Evolutionary conservation across 2,797 vertebrate genomes (phyloP).

Genomic region (Rhincodon typus): DNA sequence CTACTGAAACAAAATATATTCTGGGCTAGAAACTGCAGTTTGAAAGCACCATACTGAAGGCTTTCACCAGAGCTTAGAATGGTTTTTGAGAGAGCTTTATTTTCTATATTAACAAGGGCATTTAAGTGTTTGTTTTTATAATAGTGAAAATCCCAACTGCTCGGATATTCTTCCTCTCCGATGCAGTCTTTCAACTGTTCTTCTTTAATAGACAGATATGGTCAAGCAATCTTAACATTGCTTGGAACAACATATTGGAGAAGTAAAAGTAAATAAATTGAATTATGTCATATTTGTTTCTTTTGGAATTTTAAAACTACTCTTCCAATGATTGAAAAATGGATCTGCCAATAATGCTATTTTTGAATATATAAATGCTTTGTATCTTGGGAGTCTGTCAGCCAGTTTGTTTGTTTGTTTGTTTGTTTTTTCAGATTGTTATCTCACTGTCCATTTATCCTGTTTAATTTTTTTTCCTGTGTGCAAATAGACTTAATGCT

Average conservation of each 20-base stretch:
- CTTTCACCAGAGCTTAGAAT: too few species aligned
- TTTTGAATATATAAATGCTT: neutral
- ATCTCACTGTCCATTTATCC: neutral
- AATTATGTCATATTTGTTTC: neutral
- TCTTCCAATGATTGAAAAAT: neutral
- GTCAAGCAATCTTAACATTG: neutral
- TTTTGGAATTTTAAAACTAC: neutral
- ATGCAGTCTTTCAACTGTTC: neutral
- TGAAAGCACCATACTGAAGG: too few species aligned
- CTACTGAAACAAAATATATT: too few species aligned
- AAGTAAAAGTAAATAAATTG: neutral
- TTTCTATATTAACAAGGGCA: neutral
- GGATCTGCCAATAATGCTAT: neutral
- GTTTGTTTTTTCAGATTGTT: neutral
- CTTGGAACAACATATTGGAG: neutral
- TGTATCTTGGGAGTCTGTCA: neutral
- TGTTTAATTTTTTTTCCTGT: neutral
- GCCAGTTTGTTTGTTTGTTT: neutral
- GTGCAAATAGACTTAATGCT: neutral
- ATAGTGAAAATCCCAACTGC: neutral
- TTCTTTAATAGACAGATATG: neutral
- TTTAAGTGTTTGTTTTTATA: neutral
- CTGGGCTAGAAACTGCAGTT: too few species aligned
- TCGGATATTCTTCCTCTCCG: neutral
- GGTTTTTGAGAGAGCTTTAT: neutral